Evolutionary conservation across 2,113 vertebrate species (phyloP).

Genomic region (Pongo pygmaeus): DNA sequence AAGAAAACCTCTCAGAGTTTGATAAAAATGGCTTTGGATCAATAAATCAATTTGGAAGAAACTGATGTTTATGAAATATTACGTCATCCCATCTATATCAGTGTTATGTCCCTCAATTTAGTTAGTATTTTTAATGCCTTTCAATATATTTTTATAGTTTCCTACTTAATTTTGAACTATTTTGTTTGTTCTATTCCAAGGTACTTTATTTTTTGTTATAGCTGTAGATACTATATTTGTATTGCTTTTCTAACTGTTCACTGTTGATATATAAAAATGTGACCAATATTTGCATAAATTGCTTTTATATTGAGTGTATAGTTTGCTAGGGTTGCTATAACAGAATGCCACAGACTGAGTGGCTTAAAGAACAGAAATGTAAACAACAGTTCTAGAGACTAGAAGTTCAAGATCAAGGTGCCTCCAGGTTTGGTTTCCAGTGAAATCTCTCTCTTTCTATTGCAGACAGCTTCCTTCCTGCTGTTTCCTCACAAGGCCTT

Average conservation of each 20-base stretch:
- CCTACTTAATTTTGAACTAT: background rate
- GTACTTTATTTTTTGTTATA: background rate
- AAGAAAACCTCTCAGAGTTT: background rate
- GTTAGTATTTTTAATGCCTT: background rate
- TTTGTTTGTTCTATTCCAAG: background rate
- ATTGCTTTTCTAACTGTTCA: background rate
- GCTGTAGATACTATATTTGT: background rate
- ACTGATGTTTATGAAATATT: background rate
- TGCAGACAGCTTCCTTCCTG: background rate
- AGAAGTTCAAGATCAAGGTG: background rate
- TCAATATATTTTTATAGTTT: background rate
- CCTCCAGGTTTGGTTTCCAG: background rate
- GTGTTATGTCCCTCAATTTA: too few relatives aligned
- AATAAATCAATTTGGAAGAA: background rate
- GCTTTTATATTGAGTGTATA: background rate
- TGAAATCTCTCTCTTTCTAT: background rate
- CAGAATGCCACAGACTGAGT: background rate
- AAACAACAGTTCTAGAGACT: background rate
- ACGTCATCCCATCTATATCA: background rate
- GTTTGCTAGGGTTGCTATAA: too few relatives aligned
- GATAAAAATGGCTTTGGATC: background rate
- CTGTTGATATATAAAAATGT: background rate
- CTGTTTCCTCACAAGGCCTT: background rate
- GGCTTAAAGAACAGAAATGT: background rate
- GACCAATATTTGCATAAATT: background rate